Evolutionary conservation across 2,797 vertebrate species (phyloP).

Genomic region (Artibeus jamaicensis): DNA sequence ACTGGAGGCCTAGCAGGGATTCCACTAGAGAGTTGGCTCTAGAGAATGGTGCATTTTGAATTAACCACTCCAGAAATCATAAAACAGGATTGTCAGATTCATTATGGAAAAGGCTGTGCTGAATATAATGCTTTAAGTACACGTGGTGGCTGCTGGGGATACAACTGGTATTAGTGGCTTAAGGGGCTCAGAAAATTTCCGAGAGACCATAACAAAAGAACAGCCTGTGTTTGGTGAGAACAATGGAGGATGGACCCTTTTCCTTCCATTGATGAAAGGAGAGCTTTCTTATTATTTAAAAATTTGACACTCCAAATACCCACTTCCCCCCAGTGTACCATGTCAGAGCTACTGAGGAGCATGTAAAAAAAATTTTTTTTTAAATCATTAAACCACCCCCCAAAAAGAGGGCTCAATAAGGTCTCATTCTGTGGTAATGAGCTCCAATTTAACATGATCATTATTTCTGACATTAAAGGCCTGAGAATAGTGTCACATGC

Average conservation of each 20-base stretch:
- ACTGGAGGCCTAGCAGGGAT: not conserved
- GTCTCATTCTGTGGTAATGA: conserved; percentile 86
- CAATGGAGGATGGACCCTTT: conserved; percentile 76
- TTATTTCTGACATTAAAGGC: conserved; percentile 89
- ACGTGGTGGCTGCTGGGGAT: conserved; percentile 81
- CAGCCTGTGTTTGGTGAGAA: conserved; percentile 77
- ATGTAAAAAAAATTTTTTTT: conserved; percentile 70
- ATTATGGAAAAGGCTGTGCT: conserved; percentile 79
- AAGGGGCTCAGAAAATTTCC: conserved; percentile 81
- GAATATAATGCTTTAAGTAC: conserved; percentile 82
- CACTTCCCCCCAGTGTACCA: conserved; percentile 75
- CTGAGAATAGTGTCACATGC: conserved; percentile 85
- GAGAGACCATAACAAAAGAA: conserved; percentile 79
- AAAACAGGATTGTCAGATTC: conserved; percentile 80
- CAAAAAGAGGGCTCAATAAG: conserved; percentile 82
- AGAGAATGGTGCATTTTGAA: conserved; percentile 55
- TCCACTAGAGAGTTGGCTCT: conserved; percentile 5
- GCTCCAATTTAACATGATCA: conserved; percentile 87
- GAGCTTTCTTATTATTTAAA: conserved; percentile 77
- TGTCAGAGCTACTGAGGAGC: conserved; percentile 77
- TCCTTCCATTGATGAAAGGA: conserved; percentile 55
- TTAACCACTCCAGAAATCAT: conserved; percentile 72
- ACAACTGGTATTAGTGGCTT: conserved; percentile 80
- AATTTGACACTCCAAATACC: conserved; percentile 80
- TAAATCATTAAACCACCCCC: conserved; percentile 79